Percentiles rank a stretch among this genome's conserved stretches.
Evolutionary conservation across 2,888 invertebrate genomes (phyloP).

Genomic region (Xestia sexstrigata): DNA sequence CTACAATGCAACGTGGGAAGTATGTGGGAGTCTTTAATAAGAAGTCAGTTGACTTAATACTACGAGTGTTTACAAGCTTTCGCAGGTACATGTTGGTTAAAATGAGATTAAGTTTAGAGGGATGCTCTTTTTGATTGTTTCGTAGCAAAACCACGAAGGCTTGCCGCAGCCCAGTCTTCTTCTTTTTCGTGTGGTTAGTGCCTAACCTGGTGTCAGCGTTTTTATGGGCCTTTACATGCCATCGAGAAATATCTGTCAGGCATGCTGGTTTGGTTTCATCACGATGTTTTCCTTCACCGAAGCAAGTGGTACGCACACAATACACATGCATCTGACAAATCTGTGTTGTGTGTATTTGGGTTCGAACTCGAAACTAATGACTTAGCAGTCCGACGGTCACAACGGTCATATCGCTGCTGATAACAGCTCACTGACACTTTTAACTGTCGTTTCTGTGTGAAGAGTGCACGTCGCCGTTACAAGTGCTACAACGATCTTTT

Average conservation of each 20-base stretch:
- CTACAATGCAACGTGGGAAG: constrained; percentile 21
- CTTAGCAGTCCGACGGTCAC: too few species aligned
- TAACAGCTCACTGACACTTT: not conserved
- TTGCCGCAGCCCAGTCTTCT: not conserved
- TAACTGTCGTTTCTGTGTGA: not conserved
- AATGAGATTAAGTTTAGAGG: constrained; percentile 14
- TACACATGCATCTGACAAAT: not conserved
- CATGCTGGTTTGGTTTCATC: not conserved
- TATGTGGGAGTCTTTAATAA: constrained; percentile 22
- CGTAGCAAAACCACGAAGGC: not conserved
- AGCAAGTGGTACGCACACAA: not conserved
- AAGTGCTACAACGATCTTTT: too few species aligned
- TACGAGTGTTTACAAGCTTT: not conserved
- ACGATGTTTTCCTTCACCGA: not conserved
- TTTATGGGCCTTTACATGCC: not conserved
- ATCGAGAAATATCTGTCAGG: not conserved
- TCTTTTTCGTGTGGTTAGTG: not conserved
- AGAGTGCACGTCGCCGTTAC: not conserved
- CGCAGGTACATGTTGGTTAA: not conserved
- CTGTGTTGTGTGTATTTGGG: not conserved
- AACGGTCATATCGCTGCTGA: not conserved
- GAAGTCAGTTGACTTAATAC: constrained; percentile 4
- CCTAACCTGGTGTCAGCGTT: not conserved
- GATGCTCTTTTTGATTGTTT: not conserved
- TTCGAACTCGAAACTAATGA: not conserved